phyloP scores from a whole-genome alignment of 2,113 vertebrate species.

The Erythrocercus mccallii region DNA sequence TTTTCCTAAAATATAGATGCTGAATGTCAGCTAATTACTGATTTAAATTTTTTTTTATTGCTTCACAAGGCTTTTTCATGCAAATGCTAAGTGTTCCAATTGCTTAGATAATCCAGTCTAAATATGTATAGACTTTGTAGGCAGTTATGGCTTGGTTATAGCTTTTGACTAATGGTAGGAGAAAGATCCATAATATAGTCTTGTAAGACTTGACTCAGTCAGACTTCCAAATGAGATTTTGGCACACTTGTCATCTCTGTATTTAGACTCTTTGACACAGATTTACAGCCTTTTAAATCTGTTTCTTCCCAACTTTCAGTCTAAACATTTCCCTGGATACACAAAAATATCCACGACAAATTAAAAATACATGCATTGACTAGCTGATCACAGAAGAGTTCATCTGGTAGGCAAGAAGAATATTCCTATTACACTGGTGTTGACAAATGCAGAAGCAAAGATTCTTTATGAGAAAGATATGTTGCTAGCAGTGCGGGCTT shows the following conservation, averaged over 20 bases:
- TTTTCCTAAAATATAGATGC: not conserved
- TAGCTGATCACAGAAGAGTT: not conserved
- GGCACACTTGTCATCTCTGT: not conserved
- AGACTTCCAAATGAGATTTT: not conserved
- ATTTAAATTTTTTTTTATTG: not conserved
- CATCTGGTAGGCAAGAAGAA: not conserved
- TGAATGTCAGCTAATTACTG: not conserved
- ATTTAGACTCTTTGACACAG: not conserved
- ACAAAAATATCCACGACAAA: not conserved
- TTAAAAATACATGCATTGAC: not conserved
- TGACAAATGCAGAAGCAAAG: not conserved
- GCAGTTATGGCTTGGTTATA: not conserved
- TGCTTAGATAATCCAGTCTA: not conserved
- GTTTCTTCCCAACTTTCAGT: not conserved
- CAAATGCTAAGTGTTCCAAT: not conserved
- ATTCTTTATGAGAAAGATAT: not conserved
- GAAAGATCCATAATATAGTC: not conserved
- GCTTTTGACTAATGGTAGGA: not conserved
- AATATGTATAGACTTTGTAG: not conserved
- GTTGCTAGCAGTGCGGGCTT: not conserved
- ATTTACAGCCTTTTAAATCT: constrained; percentile 12
- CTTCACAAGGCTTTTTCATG: not conserved
- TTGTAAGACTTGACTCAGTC: not conserved
- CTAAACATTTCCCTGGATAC: not conserved
- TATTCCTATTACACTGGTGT: not conserved